Conservation (phyloP, 2,113 vertebrate genomes). For the Rhadina sibilatrix region DNA sequence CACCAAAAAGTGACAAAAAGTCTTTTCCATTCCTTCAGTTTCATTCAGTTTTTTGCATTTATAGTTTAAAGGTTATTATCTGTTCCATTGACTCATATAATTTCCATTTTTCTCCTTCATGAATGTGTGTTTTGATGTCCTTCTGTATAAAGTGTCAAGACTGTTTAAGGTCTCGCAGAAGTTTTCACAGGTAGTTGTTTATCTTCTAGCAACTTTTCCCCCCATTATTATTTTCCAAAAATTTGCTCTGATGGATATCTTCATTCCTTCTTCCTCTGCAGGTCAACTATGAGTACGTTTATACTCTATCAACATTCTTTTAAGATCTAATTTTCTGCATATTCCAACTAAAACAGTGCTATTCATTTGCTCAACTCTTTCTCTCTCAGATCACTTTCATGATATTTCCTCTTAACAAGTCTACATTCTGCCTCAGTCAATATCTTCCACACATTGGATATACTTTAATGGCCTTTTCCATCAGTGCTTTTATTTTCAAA, state of each 20-base stretch:
- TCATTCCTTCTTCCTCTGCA: not conserved
- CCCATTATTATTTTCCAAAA: not conserved
- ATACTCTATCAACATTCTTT: not conserved
- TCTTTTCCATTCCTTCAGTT: not conserved
- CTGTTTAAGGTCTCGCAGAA: not conserved
- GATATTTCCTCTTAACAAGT: not conserved
- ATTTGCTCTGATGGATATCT: not conserved
- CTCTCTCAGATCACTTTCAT: not conserved
- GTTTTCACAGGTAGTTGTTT: not conserved
- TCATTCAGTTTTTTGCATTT: not conserved
- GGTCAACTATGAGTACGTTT: not conserved
- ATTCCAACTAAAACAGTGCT: not conserved
- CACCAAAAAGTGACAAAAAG: not conserved
- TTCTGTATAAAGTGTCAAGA: not conserved
- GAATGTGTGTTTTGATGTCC: not conserved
- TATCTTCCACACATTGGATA: not conserved
- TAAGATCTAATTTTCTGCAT: not conserved
- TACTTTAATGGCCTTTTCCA: not conserved
- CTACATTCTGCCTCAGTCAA: not conserved
- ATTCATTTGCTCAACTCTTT: not conserved
- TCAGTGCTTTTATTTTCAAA: not conserved
- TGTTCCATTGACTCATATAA: not conserved
- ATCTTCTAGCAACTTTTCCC: not conserved
- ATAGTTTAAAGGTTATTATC: not conserved
- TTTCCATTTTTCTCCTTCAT: not conserved